phyloP scores from a whole-genome alignment of 2,888 invertebrate species.

The Philhelius pedissequus region DNA sequence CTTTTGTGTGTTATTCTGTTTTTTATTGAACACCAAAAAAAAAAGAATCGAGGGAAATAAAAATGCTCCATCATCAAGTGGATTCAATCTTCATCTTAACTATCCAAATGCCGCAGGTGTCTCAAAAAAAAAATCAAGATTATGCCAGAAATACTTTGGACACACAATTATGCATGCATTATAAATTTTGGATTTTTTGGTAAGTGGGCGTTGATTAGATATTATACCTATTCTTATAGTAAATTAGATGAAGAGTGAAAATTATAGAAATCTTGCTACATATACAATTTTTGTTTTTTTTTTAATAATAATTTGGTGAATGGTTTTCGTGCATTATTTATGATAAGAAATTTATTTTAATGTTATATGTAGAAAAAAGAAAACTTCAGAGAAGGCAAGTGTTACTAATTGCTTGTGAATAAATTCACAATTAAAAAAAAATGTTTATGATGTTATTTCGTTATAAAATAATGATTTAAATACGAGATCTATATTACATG shows the following conservation, averaged over 20 bases:
- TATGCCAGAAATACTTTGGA: slow-evolving; percentile 13
- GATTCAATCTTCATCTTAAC: neutral
- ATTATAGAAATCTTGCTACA: slow-evolving; percentile 3
- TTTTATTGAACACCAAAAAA: no score
- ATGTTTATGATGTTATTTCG: neutral
- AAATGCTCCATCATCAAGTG: slow-evolving; percentile 24
- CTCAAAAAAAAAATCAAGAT: slow-evolving; percentile 1
- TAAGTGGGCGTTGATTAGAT: slow-evolving; percentile 66
- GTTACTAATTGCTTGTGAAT: slow-evolving; percentile 18
- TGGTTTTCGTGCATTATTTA: slow-evolving; percentile 32
- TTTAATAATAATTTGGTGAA: slow-evolving; percentile 32
- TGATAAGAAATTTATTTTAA: neutral
- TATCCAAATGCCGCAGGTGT: slow-evolving; percentile 42
- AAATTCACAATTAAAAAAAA: no score
- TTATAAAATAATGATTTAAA: neutral
- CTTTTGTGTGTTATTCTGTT: slow-evolving; percentile 15
- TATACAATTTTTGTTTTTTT: slow-evolving; percentile 24
- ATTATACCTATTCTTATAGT: slow-evolving; percentile 8
- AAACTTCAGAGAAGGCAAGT: neutral
- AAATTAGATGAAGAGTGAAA: slow-evolving; percentile 44
- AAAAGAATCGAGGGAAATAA: neutral
- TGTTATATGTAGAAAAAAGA: neutral
- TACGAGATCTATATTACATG: no score
- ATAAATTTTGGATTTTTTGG: slow-evolving; percentile 5
- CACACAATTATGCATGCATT: slow-evolving; percentile 10